A percentile compares a stretch with the other conserved stretches of the same genome.
phyloP scores from a whole-genome alignment of 2,113 vertebrate species.

The Callionymus lyra region DNA sequence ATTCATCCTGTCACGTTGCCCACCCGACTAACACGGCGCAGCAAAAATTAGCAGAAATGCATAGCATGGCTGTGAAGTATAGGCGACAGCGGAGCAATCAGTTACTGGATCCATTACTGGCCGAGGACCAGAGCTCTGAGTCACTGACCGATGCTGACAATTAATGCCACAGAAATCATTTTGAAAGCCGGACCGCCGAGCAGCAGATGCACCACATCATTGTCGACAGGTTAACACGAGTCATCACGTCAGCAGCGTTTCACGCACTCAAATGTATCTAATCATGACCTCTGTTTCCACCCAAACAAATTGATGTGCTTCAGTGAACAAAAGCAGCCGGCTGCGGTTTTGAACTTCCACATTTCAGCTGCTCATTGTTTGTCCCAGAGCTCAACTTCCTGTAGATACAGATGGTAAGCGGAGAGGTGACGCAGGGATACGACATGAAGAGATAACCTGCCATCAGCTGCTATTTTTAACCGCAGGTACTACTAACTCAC shows the following conservation, averaged over 20 bases:
- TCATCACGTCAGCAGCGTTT: no score
- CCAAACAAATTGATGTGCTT: no score
- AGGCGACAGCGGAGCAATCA: conserved; percentile 47
- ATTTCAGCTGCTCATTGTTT: conserved; percentile 28
- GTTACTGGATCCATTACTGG: conserved; percentile 52
- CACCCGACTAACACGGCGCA: conserved; percentile 50
- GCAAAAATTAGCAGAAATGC: conserved; percentile 55
- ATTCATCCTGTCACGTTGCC: conserved; percentile 43
- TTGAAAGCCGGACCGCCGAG: conserved; percentile 34
- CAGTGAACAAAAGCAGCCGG: no score
- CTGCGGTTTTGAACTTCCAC: no score
- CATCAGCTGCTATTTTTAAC: conserved; percentile 67
- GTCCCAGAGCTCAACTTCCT: conserved; percentile 45
- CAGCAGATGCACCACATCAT: conserved; percentile 43
- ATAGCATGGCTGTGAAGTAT: conserved; percentile 46
- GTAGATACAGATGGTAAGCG: conserved; percentile 38
- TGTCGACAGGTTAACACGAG: conserved; percentile 31
- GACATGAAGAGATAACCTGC: conserved; percentile 54
- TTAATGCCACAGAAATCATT: conserved; percentile 53
- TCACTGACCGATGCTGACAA: conserved; percentile 47
- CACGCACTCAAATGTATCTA: no score
- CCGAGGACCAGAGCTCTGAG: conserved; percentile 55
- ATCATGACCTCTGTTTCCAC: no score
- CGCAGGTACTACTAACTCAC: conserved; percentile 64
- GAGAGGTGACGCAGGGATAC: conserved; percentile 24